A percentile compares a stretch with the other conserved stretches of the same genome.
Conservation (phyloP, 2,113 vertebrate genomes). For the Macquaria australasica region DNA sequence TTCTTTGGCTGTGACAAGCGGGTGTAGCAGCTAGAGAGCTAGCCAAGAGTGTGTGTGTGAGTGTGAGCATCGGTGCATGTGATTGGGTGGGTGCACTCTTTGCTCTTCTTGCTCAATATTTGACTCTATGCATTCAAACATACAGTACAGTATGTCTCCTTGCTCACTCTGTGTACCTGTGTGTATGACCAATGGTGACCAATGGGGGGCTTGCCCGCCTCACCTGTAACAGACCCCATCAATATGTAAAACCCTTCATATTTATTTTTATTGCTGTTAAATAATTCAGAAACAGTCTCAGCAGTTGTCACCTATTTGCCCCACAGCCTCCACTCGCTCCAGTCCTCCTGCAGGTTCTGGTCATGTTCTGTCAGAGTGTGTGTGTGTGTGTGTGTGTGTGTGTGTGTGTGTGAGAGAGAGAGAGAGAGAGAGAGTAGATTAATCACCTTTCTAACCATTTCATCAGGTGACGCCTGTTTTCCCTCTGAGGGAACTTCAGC, state of each 20-base stretch:
- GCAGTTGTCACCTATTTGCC: background rate
- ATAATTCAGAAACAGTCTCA: slow-evolving; percentile 37
- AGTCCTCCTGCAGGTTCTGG: slow-evolving; percentile 2
- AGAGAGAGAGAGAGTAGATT: background rate
- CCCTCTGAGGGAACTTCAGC: slow-evolving; percentile 3
- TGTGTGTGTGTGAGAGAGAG: background rate
- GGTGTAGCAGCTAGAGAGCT: slow-evolving; percentile 29
- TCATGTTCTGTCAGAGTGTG: background rate
- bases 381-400: background rate
- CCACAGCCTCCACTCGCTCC: background rate
- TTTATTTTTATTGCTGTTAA: slow-evolving; percentile 33
- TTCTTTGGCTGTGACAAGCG: slow-evolving; percentile 35
- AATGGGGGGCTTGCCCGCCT: background rate
- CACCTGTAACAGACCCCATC: slow-evolving; percentile 22
- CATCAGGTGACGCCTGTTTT: slow-evolving; percentile 39
- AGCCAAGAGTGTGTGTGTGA: slow-evolving; percentile 9
- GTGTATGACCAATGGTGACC: background rate
- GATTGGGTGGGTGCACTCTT: slow-evolving; percentile 22
- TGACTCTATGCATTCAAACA: background rate
- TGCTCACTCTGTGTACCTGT: background rate
- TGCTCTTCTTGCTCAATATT: slow-evolving; percentile 16
- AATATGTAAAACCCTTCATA: slow-evolving; percentile 1
- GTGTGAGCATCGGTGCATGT: slow-evolving; percentile 9
- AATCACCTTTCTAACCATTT: slow-evolving; percentile 31
- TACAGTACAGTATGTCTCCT: background rate